phyloP scores from a whole-genome alignment of 1,140 invertebrate species.

The Rhagoletis pomonella region DNA sequence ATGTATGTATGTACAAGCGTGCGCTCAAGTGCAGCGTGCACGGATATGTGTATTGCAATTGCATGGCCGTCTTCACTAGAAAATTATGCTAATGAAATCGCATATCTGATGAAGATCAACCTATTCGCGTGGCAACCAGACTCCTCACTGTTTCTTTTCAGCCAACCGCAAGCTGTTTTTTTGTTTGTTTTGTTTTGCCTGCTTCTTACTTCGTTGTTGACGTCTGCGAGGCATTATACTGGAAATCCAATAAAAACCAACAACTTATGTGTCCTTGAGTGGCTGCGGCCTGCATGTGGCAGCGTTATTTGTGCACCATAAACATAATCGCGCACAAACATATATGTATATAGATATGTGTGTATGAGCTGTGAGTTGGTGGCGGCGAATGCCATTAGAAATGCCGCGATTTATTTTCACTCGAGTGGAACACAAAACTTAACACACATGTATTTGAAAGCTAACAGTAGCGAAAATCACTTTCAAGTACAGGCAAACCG shows the following conservation, averaged over 20 bases:
- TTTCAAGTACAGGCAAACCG: not conserved
- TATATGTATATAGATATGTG: not conserved
- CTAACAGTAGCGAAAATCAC: slow-evolving; percentile 14
- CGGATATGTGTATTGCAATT: slow-evolving; percentile 22
- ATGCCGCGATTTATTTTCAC: slow-evolving; percentile 48
- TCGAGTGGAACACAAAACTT: not conserved
- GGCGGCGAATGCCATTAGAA: slow-evolving; percentile 30
- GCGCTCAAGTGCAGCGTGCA: not conserved
- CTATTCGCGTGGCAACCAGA: slow-evolving; percentile 1
- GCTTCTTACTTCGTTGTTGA: not conserved
- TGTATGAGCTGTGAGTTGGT: not conserved
- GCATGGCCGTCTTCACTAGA: slow-evolving; percentile 40
- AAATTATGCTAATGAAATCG: slow-evolving; percentile 52
- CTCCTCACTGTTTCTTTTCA: not conserved
- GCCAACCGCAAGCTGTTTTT: not conserved
- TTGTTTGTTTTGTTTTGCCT: not conserved
- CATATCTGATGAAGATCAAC: slow-evolving; percentile 39
- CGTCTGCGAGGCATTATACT: slow-evolving; percentile 35
- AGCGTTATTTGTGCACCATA: slow-evolving; percentile 5
- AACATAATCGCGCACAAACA: not conserved
- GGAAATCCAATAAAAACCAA: slow-evolving; percentile 46
- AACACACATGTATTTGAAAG: not conserved
- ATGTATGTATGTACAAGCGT: not conserved
- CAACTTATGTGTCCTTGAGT: slow-evolving; percentile 27
- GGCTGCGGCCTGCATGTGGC: slow-evolving; percentile 26